A percentile compares a stretch with the other conserved stretches of the same genome.
phyloP scores from a whole-genome alignment of 2,888 invertebrate genomes.

The Caenorhabditis auriculariae region DNA sequence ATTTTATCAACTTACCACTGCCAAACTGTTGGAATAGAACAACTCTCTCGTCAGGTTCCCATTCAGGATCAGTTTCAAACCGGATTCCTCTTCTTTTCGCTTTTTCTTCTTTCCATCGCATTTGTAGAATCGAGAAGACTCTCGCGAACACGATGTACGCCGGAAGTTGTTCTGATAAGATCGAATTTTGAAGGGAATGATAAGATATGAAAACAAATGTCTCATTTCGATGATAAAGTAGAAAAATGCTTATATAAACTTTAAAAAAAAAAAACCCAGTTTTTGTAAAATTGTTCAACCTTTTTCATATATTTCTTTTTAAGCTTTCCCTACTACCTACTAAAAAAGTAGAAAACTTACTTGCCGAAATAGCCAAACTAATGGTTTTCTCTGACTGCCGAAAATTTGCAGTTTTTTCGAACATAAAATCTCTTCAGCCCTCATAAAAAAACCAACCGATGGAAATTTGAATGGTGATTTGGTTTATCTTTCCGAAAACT shows the following conservation, averaged over 20 bases:
- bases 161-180: conserved; percentile 46
- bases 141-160: conserved; percentile 52
- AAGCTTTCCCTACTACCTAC: no score
- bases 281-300: no score
- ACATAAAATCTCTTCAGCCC: background rate
- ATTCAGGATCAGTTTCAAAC: conserved; percentile 60
- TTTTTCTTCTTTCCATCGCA: conserved; percentile 44
- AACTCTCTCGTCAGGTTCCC: conserved; percentile 61
- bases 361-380: no score
- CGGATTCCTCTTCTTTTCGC: conserved; percentile 44
- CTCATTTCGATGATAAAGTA: background rate
- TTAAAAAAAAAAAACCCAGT: background rate
- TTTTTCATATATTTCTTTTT: no score
- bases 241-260: background rate
- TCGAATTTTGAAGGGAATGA: conserved; percentile 1
- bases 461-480: conserved; percentile 4
- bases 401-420: background rate
- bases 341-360: no score
- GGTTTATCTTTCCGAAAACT: conserved; percentile 18
- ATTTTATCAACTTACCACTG: conserved; percentile 20
- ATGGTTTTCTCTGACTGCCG: background rate
- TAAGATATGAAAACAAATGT: background rate
- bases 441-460: background rate
- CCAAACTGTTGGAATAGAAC: conserved; percentile 57
- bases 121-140: conserved; percentile 44